Evolutionary conservation across 2,797 vertebrate species (phyloP), one percentile per base, ranked within the genome.

Genomic region (Mus spretus): DNA sequence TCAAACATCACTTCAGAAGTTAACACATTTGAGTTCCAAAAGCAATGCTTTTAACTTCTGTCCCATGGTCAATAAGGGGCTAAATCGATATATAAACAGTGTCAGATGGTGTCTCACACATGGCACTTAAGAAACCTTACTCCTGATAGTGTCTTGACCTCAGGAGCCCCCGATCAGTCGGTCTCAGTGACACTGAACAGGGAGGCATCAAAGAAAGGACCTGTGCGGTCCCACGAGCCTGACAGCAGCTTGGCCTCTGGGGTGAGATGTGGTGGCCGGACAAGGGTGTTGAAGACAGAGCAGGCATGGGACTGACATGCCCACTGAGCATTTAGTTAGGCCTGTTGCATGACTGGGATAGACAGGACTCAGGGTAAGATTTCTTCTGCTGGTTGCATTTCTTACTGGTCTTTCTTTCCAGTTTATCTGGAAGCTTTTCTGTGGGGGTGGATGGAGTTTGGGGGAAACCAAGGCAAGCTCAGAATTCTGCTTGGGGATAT

Each of bases 71-170:
- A 98, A 91, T 98, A 98, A 98, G 98, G 96, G 97, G 97, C 98
- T 98, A 98, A 98, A 95, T 98, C 95, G 98, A 98, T 99, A 98
- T 99, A 98, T 99, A 99, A 99, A 99, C 98, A 99, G 97, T 99
- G 99, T 99, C 99, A 99, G 98, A 98, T 98, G 98, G 98, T 98
- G 98, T 98, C 98, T 99, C 98, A 98, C 98, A 99, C 98, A 2
- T 98, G 98, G 98, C 98, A 99, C 99, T 99, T 99, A 99, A 99
- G 99, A 98, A 99, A 99, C 98, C 98, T 98, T 98, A 98, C 96
- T 98, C 98, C 97, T 98, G 98, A 99, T 98, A 98, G 98, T 98
- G 98, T 98, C 98, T 98, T 99, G 99, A 99, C 99, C 99, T 98
- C 98, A 96, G 90, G 31, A 19, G 15, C 98, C 97, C 80, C 95